Conservation (phyloP, 2,797 vertebrate species). For the Xiphorhynchus erythropygius region DNA sequence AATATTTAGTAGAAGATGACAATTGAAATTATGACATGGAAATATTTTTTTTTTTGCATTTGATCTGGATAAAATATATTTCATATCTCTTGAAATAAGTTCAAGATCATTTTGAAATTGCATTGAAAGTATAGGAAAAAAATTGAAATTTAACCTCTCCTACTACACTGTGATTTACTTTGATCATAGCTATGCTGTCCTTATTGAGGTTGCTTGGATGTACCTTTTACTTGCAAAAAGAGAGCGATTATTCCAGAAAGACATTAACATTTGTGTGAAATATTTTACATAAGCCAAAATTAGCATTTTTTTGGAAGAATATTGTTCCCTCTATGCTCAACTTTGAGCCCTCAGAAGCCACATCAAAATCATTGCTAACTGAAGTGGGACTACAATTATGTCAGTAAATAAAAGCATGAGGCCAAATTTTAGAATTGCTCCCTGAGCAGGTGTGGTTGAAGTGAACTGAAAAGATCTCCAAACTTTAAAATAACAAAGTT, state of each 20-base stretch:
- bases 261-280: not conserved
- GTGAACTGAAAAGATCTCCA: not conserved
- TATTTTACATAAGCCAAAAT: not conserved
- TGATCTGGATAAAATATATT: not conserved
- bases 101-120: not conserved
- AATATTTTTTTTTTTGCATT: not conserved
- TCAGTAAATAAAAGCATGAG: not conserved
- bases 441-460: slow-evolving; percentile 10
- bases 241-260: not conserved
- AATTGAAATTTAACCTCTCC: not conserved
- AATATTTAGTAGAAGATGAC: not conserved
- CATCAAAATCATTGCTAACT: slow-evolving; percentile 28
- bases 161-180: not conserved
- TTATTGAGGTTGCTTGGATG: not conserved
- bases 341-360: not conserved
- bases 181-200: not conserved
- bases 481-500: slow-evolving; percentile 18
- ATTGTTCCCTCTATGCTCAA: not conserved
- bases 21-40: not conserved
- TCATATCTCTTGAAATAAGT: not conserved
- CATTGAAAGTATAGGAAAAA: not conserved
- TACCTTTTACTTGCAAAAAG: not conserved
- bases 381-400: slow-evolving; percentile 25
- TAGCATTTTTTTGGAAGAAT: not conserved
- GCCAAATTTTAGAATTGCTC: not conserved